Evolutionary conservation across 2,113 vertebrate species (phyloP), one percentile per base, ranked within the genome.

Genomic region (Reinhardtius hippoglossoides): DNA sequence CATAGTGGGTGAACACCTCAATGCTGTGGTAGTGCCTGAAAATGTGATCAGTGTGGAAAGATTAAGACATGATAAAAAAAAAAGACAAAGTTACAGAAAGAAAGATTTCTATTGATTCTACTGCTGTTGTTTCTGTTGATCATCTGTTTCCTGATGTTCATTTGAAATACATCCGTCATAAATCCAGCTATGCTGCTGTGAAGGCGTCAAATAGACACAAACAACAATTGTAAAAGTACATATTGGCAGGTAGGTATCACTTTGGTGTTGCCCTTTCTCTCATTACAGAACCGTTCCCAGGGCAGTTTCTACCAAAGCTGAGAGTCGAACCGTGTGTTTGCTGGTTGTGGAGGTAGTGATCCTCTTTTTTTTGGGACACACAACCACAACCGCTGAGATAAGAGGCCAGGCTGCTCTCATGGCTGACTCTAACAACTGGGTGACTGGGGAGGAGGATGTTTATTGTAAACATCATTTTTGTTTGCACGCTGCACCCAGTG

Each of bases 11-110:
- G 90, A 99, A 99, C 70, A 99, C 96, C 85, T 99, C 98, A 0
- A 99, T 99, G 89, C 98, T 99, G 93, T 99, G 98, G 88, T 98
- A 99, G 85, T 99, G 98, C 82, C 98, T 99, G 91, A 12, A 87
- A 71, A 63, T 42, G 44, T 18, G 37, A 65, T 21, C 13, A 35
- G 48, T 8, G 14, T 26, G 3, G 20, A 0, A 46, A 1, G 50
- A n/a, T 52, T 52, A 52, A 52, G 5, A 9, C 48, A n/a, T 20
- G 16, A 6, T 31, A 31, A 31, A 31, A 31, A 5, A 31, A 18
- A 15, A 50, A 3, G 1, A 26, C 1, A 62, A 42, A 23, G 1
- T 26, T n/a, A 42, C 0, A 48, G n/a, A 59, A 54, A 55, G 12
- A 58, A 0, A 65, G 15, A 44, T n/a, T 58, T 54, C 10, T 0